Percentiles rank a stretch among this genome's conserved stretches.
Evolutionary conservation across 1,140 invertebrate genomes (phyloP).

Genomic region (Uloborus diversus): DNA sequence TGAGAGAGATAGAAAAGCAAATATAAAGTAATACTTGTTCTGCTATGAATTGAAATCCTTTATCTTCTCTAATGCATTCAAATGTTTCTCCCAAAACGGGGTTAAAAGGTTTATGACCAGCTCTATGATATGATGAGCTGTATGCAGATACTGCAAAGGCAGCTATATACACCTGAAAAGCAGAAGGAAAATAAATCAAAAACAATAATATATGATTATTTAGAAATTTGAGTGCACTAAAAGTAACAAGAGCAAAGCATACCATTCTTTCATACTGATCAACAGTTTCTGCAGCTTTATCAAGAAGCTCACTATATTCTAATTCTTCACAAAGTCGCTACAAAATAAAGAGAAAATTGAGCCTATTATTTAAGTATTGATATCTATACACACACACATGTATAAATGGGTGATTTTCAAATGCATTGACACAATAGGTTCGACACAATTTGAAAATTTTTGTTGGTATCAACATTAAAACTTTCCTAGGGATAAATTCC

Average conservation of each 20-base stretch:
- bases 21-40: too few relatives aligned
- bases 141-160: constrained; percentile 88
- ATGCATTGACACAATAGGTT: too few relatives aligned
- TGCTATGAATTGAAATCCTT: constrained; percentile 78
- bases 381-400: too few relatives aligned
- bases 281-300: constrained; percentile 73
- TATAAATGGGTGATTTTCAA: too few relatives aligned
- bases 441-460: too few relatives aligned
- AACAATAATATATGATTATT: neutral
- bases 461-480: too few relatives aligned
- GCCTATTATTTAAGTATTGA: too few relatives aligned
- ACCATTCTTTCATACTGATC: constrained; percentile 77
- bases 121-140: constrained; percentile 78
- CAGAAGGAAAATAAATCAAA: neutral
- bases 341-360: constrained; percentile 57
- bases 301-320: constrained; percentile 82
- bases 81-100: constrained; percentile 86
- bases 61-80: constrained; percentile 80
- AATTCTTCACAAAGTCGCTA: constrained; percentile 84
- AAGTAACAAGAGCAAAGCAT: constrained; percentile 1
- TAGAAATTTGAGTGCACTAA: neutral
- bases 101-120: constrained; percentile 89
- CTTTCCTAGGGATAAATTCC: too few relatives aligned
- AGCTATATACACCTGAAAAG: constrained; percentile 72
- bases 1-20: too few relatives aligned